Conservation (phyloP, 2,888 invertebrate species). For the Cerceris rybyensis region DNA sequence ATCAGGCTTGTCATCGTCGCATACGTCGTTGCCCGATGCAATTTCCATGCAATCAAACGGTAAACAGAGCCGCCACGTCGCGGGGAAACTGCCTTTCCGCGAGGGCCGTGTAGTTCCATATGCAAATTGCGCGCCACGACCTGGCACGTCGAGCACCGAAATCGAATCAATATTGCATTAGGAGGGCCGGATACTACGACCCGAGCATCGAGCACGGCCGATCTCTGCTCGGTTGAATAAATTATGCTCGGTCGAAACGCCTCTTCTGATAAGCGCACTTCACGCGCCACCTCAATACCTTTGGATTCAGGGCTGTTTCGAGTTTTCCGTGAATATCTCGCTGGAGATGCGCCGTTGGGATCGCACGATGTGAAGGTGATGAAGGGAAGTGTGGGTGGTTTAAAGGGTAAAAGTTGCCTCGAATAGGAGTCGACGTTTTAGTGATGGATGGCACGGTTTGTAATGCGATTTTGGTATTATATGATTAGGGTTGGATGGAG, state of each 20-base stretch:
- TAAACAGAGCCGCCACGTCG: constrained; percentile 53
- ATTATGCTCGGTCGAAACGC: background rate
- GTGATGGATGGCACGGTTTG: no score
- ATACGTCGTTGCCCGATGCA: constrained; percentile 57
- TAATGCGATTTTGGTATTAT: no score
- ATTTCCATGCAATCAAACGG: constrained; percentile 71
- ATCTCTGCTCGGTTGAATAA: no score
- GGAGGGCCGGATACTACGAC: constrained; percentile 50
- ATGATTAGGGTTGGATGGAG: no score
- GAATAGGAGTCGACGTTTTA: no score
- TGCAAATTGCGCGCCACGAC: constrained; percentile 70
- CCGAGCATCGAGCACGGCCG: background rate
- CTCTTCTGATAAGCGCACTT: background rate
- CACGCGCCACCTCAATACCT: background rate
- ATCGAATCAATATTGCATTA: constrained; percentile 74
- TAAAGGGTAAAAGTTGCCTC: no score
- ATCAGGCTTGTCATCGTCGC: constrained; percentile 57
- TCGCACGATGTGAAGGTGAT: no score
- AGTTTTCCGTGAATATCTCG: background rate
- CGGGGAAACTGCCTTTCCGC: constrained; percentile 36
- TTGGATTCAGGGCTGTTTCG: background rate
- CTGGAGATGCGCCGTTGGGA: background rate
- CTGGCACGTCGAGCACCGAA: constrained; percentile 56
- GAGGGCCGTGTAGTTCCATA: constrained; percentile 69
- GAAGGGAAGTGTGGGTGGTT: no score